Base-by-base conservation (phyloP, 2,113 vertebrate species). In the Corythaixoides concolor region DNA sequence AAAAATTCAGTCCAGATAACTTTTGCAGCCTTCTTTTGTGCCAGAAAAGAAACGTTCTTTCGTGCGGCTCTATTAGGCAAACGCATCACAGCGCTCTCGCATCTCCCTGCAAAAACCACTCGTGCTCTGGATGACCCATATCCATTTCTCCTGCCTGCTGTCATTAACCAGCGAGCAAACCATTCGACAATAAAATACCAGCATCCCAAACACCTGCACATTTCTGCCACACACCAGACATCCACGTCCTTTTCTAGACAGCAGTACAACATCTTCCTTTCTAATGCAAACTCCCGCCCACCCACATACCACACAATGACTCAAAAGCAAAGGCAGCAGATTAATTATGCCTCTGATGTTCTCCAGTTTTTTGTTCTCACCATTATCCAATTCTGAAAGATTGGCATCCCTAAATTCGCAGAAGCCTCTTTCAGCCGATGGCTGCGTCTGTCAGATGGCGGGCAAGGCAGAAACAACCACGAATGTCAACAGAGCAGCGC, bases 251-350 rank as follows among this genome's bases (percentile, higher is more conserved):
- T 73, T 88, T 92, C 95, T 90, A 96, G 95, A 96, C 47, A 90
- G 90, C 82, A 75, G 55, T 37, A 89, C 81, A 91, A 84, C 89
- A 78, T 90, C 92, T 68, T 74, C 90, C 82, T 95, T 96, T 96
- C 88, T 96, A 59, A 95, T 96, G 95, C 96, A 96, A 93, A 94
- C 90, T 80, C 52, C 95, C 67, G 85, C 82, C 95, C 87, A 83
- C 89, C 37, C 88, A 32, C 88, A 19, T 33, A 58, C 63, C 67
- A 41, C 68, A 93, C 18, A 89, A 95, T 59, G 82, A 90, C 68
- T 92, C 85, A 85, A 93, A 90, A 86, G 92, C 59, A 93, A 81
- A 94, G 50, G 90, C 96, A 91, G 78, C 0, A 0, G 28, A 89
- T 86, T 90, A 94, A 86, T 91, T 78, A 88, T 67, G 82, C 83